Conservation (phyloP, 2,888 invertebrate species). For the Lasioglossum vierecki region DNA sequence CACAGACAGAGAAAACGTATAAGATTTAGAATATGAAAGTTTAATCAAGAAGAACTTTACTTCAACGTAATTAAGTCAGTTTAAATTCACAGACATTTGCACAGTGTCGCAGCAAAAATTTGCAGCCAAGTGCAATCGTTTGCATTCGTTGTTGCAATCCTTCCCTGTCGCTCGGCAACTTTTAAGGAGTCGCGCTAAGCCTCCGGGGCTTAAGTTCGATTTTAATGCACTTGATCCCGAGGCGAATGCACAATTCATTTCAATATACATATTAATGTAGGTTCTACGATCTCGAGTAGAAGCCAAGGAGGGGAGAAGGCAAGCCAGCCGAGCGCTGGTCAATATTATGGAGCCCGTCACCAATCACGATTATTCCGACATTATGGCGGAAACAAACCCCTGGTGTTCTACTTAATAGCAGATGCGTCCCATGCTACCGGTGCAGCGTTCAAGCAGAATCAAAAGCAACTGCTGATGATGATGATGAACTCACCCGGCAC, state of each 20-base stretch:
- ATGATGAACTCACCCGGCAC: slow-evolving; percentile 49
- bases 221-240: slow-evolving; percentile 3
- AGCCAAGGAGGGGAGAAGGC: not conserved
- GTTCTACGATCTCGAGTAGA: not conserved
- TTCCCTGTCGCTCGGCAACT: not conserved
- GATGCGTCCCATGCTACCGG: slow-evolving; percentile 40
- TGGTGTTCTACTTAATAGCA: slow-evolving; percentile 55
- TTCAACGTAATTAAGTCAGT: no score
- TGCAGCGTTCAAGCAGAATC: slow-evolving; percentile 36
- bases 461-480: slow-evolving; percentile 49
- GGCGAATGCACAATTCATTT: not conserved
- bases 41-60: no score
- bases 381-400: slow-evolving; percentile 56
- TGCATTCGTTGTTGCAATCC: not conserved
- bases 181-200: not conserved
- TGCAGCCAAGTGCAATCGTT: not conserved
- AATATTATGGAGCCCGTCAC: slow-evolving; percentile 31
- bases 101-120: not conserved
- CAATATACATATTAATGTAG: slow-evolving; percentile 18
- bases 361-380: slow-evolving; percentile 48
- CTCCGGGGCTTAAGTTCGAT: not conserved
- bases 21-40: no score
- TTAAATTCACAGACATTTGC: no score
- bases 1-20: no score
- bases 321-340: slow-evolving; percentile 17